A percentile compares a stretch with the other conserved stretches of the same genome.
phyloP scores from a whole-genome alignment of 2,797 vertebrate species.

The Xenentodon cancila region DNA sequence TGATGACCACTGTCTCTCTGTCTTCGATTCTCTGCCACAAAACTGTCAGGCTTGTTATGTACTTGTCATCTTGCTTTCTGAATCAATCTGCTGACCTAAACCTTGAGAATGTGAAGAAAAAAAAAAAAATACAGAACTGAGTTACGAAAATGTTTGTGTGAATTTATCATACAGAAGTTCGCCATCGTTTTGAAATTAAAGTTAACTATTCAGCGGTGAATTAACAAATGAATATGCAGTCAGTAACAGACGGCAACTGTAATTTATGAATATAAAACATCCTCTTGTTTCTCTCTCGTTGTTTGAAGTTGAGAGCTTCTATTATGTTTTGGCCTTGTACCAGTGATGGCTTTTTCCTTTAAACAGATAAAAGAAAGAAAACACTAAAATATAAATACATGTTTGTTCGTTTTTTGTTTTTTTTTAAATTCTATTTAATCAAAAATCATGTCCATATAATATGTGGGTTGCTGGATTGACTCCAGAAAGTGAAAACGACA shows the following conservation, averaged over 20 bases:
- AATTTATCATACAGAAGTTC: neutral
- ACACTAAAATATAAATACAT: too few species aligned
- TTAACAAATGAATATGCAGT: conserved; percentile 6
- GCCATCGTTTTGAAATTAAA: neutral
- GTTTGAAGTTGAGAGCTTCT: too few species aligned
- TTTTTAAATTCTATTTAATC: too few species aligned
- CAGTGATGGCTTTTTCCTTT: too few species aligned
- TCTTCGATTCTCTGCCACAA: conserved; percentile 24
- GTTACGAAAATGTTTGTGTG: too few species aligned
- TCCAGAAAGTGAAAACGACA: too few species aligned
- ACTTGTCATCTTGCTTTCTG: conserved; percentile 24
- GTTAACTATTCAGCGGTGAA: neutral
- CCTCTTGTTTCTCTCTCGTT: too few species aligned
- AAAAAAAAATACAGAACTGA: neutral
- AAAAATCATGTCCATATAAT: too few species aligned
- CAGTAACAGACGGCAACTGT: neutral
- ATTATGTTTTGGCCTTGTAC: too few species aligned
- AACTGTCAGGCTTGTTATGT: conserved; percentile 24
- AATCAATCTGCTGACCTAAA: conserved; percentile 23
- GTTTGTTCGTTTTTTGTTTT: too few species aligned
- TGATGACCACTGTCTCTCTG: conserved; percentile 22
- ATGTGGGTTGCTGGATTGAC: too few species aligned
- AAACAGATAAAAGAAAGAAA: too few species aligned
- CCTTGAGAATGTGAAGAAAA: conserved; percentile 7
- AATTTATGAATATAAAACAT: conserved; percentile 1